Percentiles rank a stretch among this genome's conserved stretches.
These are phyloP conservation scores for Gymnopithys bicolor DNA, from an alignment of 2,797 vertebrate genomes.

Conservation along the genomic window DNA sequence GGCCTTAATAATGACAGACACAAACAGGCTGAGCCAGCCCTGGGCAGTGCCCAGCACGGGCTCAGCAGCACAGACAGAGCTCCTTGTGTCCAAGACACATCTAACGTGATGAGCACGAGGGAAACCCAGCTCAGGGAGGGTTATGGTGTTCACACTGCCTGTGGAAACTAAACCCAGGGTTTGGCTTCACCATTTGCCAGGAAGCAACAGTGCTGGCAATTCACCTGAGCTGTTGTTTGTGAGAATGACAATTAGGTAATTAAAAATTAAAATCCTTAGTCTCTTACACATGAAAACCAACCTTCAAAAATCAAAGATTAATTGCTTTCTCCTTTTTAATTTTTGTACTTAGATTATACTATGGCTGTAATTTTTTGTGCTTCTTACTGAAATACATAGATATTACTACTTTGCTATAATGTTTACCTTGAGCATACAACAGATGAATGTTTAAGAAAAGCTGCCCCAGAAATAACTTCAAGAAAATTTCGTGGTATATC, in stretches of 20 bases:
- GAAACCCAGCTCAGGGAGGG: background rate
- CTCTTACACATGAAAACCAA: background rate
- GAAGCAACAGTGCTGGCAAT: background rate
- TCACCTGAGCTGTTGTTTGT: background rate
- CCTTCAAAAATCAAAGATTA: background rate
- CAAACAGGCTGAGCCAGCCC: background rate
- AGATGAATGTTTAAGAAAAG: background rate
- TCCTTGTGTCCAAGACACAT: background rate
- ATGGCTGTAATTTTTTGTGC: background rate
- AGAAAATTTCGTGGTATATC: background rate
- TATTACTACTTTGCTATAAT: background rate
- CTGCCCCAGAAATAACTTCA: background rate
- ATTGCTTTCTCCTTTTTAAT: background rate
- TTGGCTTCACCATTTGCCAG: background rate
- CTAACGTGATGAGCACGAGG: background rate
- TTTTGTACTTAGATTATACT: background rate
- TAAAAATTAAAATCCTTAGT: background rate
- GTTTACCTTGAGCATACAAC: background rate
- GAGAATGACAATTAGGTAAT: background rate
- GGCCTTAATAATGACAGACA: background rate
- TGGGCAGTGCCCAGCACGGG: accelerated
- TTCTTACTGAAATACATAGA: background rate
- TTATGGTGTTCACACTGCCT: background rate
- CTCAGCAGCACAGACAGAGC: background rate
- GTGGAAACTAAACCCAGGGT: background rate